Percentiles rank a stretch among this genome's conserved stretches.
These are phyloP conservation scores for Alligator mississippiensis DNA, from an alignment of 2,113 vertebrate genomes.

Conservation along the genomic window DNA sequence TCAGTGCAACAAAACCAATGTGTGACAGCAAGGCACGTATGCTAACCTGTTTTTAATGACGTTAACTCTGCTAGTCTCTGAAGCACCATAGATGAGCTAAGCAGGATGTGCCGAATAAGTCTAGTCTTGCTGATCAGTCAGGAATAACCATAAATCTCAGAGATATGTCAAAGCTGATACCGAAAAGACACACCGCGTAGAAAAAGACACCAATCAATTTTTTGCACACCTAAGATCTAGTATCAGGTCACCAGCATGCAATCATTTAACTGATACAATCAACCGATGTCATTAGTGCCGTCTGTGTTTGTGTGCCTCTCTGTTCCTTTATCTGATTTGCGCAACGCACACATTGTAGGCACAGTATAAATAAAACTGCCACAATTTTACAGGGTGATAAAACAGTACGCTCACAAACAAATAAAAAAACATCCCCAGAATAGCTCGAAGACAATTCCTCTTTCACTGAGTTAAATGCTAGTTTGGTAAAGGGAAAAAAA, in stretches of 20 bases:
- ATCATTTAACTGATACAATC: not conserved
- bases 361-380: not conserved
- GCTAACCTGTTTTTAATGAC: not conserved
- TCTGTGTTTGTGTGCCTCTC: not conserved
- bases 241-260: not conserved
- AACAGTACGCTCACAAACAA: not conserved
- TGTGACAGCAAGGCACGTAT: accelerated
- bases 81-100: accelerated
- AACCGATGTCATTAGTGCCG: not conserved
- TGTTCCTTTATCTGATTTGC: not conserved
- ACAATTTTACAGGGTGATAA: not conserved
- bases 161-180: not conserved
- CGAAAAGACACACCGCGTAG: not conserved
- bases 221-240: not conserved
- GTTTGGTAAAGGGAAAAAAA: slow-evolving; percentile 44
- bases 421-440: not conserved
- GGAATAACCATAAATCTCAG: not conserved
- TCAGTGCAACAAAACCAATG: not conserved
- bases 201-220: not conserved
- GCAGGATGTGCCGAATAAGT: not conserved
- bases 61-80: not conserved
- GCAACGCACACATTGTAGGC: not conserved
- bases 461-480: slow-evolving; percentile 47
- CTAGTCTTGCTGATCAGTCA: not conserved
- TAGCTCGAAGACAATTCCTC: slow-evolving; percentile 35